Base-by-base conservation (phyloP, 2,888 invertebrate genomes). In the Phengaris alcon region DNA sequence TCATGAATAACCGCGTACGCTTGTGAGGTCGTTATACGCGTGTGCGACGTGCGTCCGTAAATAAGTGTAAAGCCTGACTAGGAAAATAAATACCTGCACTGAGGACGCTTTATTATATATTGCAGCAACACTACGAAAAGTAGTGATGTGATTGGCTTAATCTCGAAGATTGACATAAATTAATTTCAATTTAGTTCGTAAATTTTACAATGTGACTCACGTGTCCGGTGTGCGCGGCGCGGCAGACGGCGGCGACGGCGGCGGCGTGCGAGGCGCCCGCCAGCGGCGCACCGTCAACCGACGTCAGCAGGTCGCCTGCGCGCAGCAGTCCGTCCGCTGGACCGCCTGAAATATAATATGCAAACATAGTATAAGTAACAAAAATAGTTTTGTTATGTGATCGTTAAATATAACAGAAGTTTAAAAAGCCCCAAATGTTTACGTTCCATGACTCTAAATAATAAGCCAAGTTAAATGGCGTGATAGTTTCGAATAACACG, bases 221-320 rank as follows among this genome's bases (percentile, higher is more conserved):
- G 83, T 97, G 96, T 6, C 99, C 98, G 79, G 96, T 95, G 52
- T 96, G 94, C 0, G 98, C 98, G 0, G 99, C 98, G 76, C 86
- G 88, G 76, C 98, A 97, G 94, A 99, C 98, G 80, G 98, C 94
- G 78, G 98, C 97, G 5, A 99, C 99, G 0, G 99, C 99, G 82
- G 97, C 96, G 79, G 97, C 97, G 90, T 99, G 99, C 3, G 98
- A 97, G 1, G 98, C 97, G 82, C 93, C 93, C 80, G 96, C 94
- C 68, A 98, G 96, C 79, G 96, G 95, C 68, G 96, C 95, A 22
- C 97, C 97, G 89, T 99, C 99, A 75, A 99, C 99, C 75, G 97
- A 97, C 75, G 99, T 95, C 77, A 99, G 97, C 87, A 99, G 96
- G 89, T 99, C 99, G 0, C 98, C 98, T 0, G 98, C 97, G 64